A percentile compares a stretch with the other conserved stretches of the same genome.
phyloP scores from a whole-genome alignment of 1,140 invertebrate genomes.

The Notospermus geniculatus region DNA sequence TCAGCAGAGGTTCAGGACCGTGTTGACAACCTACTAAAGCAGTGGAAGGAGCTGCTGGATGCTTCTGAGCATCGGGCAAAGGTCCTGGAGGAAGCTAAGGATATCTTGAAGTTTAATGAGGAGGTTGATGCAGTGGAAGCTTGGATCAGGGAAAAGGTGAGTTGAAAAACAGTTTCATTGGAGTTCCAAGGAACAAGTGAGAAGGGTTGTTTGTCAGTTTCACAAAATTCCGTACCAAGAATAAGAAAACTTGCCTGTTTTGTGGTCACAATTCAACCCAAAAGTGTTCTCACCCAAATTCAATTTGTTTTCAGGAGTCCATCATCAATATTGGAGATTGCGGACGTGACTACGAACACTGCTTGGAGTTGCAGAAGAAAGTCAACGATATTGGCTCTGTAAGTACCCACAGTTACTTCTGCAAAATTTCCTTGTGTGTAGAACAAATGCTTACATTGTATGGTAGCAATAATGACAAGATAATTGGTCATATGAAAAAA shows the following conservation, averaged over 20 bases:
- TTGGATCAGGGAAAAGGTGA: constrained; percentile 88
- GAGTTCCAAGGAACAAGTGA: no score
- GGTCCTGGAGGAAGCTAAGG: constrained; percentile 93
- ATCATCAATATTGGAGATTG: constrained; percentile 92
- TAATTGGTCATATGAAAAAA: no score
- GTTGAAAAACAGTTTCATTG: constrained; percentile 5
- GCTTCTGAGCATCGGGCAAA: constrained; percentile 76
- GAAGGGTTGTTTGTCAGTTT: no score
- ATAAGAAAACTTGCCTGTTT: no score
- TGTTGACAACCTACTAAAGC: constrained; percentile 67
- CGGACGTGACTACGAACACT: constrained; percentile 94
- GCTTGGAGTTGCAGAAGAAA: constrained; percentile 82
- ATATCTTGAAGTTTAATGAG: constrained; percentile 96
- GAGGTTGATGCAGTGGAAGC: constrained; percentile 92
- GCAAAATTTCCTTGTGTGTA: background rate
- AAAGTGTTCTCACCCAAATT: no score
- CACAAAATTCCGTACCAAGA: no score
- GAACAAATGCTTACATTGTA: background rate
- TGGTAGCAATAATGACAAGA: background rate
- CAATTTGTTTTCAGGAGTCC: constrained; percentile 67
- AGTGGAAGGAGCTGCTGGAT: constrained; percentile 79
- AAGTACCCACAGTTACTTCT: constrained; percentile 18
- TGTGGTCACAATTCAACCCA: no score
- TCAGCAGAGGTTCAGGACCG: constrained; percentile 74
- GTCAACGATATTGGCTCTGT: constrained; percentile 85